Conservation (phyloP, 2,113 vertebrate species). For the Penelope pileata region DNA sequence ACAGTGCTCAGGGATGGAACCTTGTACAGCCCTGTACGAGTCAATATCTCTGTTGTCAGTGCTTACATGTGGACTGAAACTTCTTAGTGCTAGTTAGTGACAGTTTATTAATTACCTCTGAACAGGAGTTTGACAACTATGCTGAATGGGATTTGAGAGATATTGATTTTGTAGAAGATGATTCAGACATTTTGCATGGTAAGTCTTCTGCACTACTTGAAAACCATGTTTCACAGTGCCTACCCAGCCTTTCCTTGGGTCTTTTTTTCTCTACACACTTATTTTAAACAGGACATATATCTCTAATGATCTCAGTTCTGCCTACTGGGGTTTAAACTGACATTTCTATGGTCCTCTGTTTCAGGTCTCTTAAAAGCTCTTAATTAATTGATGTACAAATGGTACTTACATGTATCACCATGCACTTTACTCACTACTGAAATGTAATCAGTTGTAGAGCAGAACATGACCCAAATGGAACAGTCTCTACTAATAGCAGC, state of each 20-base stretch:
- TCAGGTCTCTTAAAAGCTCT: not conserved
- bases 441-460: not conserved
- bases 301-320: not conserved
- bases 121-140: slow-evolving; percentile 98
- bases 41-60: not conserved
- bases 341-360: not conserved
- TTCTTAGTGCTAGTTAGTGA: not conserved
- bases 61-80: not conserved
- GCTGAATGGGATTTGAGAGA: slow-evolving; percentile 99
- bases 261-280: not conserved
- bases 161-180: slow-evolving; percentile 99
- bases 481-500: not conserved
- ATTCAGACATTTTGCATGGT: slow-evolving; percentile 96
- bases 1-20: not conserved
- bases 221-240: not conserved
- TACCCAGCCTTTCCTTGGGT: not conserved
- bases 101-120: not conserved
- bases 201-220: slow-evolving; percentile 48
- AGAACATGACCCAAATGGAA: not conserved
- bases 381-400: not conserved
- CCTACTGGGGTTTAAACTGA: not conserved
- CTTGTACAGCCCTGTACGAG: not conserved
- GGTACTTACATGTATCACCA: not conserved
- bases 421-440: not conserved
- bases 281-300: not conserved